These are phyloP conservation scores for Synchiropus splendidus DNA, from an alignment of 2,113 vertebrate genomes.

Conservation along the genomic window DNA sequence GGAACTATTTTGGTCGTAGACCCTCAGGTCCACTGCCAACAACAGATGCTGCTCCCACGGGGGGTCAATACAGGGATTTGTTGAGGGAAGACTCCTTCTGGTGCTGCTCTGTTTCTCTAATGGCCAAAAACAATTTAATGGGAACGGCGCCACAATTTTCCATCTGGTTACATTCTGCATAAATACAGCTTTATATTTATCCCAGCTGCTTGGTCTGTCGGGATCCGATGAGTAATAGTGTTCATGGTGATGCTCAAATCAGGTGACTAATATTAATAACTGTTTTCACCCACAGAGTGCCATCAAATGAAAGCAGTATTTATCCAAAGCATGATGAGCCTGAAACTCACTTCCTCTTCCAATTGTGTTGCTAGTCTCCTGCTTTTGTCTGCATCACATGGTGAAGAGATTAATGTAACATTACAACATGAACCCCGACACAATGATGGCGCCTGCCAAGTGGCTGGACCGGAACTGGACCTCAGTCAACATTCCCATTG, in stretches of 20 bases:
- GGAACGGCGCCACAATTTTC: conserved; percentile 30
- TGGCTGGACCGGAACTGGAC: conserved; percentile 55
- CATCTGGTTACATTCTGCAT: conserved; percentile 30
- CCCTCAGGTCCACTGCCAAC: conserved; percentile 57
- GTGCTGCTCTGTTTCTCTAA: conserved; percentile 50
- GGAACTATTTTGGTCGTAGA: conserved; percentile 64
- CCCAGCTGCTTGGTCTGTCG: too few relatives aligned
- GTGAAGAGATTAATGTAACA: too few relatives aligned
- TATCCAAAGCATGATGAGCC: too few relatives aligned
- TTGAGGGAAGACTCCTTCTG: conserved; percentile 64
- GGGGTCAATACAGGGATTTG: conserved; percentile 64
- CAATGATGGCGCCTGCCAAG: conserved; percentile 28
- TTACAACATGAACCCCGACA: conserved; percentile 1
- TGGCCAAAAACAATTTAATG: conserved; percentile 46
- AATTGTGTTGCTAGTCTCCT: too few relatives aligned
- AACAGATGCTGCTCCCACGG: conserved; percentile 64
- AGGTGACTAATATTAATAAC: too few relatives aligned
- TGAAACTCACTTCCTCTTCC: too few relatives aligned
- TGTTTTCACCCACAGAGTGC: too few relatives aligned
- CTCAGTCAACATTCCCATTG: conserved; percentile 41
- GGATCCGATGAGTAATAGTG: too few relatives aligned
- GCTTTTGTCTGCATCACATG: too few relatives aligned
- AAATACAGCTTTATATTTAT: too few relatives aligned
- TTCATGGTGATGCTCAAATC: too few relatives aligned
- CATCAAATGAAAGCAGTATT: too few relatives aligned